These are phyloP conservation scores for Promerops cafer DNA, from an alignment of 2,113 vertebrate species.

Conservation along the genomic window DNA sequence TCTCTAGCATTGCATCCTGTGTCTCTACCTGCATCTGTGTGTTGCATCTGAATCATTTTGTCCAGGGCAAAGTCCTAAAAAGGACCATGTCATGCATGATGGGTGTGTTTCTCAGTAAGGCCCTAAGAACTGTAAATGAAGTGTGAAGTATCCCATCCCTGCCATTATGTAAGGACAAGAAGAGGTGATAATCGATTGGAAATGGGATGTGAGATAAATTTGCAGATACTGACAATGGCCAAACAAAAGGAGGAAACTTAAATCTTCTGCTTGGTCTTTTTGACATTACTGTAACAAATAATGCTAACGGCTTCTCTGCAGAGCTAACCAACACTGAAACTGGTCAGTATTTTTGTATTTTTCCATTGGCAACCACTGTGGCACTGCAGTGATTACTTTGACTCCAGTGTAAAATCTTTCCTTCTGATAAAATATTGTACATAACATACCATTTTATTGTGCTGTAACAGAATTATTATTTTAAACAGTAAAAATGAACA, in stretches of 20 bases:
- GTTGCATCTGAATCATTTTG: neutral
- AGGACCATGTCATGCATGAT: neutral
- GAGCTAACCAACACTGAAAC: neutral
- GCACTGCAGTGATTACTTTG: neutral
- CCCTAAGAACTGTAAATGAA: neutral
- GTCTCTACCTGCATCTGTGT: conserved; percentile 63
- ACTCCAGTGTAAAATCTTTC: neutral
- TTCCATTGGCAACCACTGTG: neutral
- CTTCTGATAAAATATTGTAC: neutral
- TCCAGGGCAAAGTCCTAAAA: neutral
- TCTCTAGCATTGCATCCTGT: conserved; percentile 58
- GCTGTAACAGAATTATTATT: neutral
- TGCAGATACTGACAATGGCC: neutral
- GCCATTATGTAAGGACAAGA: neutral
- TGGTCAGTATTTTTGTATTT: neutral
- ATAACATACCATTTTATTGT: neutral
- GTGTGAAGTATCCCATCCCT: neutral
- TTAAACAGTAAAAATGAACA: neutral
- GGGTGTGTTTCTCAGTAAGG: neutral
- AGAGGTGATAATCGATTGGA: neutral
- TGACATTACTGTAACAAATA: neutral
- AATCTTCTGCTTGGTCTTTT: neutral
- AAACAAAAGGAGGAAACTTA: neutral
- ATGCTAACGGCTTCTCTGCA: neutral
- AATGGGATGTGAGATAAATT: neutral